Percentiles rank a stretch among this genome's conserved stretches.
phyloP scores from a whole-genome alignment of 2,888 invertebrate genomes.

The Hanleya hanleyi region DNA sequence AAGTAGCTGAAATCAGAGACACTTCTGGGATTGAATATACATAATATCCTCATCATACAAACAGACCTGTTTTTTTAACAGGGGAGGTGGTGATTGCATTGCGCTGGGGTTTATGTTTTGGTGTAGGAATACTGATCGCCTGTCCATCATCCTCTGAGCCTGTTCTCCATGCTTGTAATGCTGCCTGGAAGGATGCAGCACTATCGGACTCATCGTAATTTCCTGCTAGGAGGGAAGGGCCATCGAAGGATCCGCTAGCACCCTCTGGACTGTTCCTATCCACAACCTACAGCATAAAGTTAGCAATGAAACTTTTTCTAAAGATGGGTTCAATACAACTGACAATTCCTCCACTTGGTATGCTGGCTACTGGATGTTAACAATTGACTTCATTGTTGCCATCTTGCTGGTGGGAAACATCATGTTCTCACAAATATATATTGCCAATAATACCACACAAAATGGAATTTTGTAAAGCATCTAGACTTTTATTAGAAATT shows the following conservation, averaged over 20 bases:
- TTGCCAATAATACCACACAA: too few relatives aligned
- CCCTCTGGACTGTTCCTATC: conserved; percentile 45
- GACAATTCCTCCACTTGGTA: not conserved
- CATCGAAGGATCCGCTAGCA: conserved; percentile 52
- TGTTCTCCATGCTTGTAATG: conserved; percentile 64
- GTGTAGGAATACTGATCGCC: too few relatives aligned
- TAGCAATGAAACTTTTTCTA: not conserved
- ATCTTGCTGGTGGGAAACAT: not conserved
- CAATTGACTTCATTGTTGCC: not conserved
- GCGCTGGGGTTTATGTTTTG: too few relatives aligned
- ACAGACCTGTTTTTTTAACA: too few relatives aligned
- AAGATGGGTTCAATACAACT: not conserved
- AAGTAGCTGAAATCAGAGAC: too few relatives aligned
- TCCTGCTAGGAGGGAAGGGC: conserved; percentile 58
- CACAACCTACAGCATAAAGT: not conserved
- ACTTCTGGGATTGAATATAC: too few relatives aligned
- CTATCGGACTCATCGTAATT: conserved; percentile 68
- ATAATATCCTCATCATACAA: too few relatives aligned
- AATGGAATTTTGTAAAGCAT: too few relatives aligned
- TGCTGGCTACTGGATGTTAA: not conserved
- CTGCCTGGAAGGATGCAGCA: conserved; percentile 70
- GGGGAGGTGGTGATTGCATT: too few relatives aligned
- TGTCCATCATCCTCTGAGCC: too few relatives aligned
- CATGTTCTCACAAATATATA: too few relatives aligned
- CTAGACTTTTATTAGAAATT: too few relatives aligned